Base-by-base conservation (phyloP, 2,888 invertebrate genomes). In the Polymixis flavicincta region DNA sequence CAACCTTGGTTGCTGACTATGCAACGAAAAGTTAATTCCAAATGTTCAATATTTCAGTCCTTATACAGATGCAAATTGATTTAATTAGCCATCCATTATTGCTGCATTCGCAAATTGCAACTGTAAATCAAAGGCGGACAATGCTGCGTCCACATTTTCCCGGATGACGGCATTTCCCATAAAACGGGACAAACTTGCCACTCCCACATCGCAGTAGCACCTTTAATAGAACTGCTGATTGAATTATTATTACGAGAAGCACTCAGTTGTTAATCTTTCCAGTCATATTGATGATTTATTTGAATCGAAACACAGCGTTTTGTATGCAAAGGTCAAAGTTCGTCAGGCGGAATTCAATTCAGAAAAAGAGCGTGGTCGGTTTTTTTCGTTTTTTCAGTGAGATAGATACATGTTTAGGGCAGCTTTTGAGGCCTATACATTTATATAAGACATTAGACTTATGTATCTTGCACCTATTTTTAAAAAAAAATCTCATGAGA, bases 311-410 rank as follows among this genome's bases (percentile, higher is more conserved):
- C 5, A 65, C 59, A 60, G 64, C 69, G 65, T 65, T 79, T 79
- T 68, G 11, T 65, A 57, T 28, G 64, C n/a, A 83, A 64, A 83
- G 80, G 78, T 83, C 71, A 80, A 78, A 80, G 83, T 67, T 78
- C 67, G 32, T 19, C 28, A 17, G 28, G 50, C 25, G 3, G 25
- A 60, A 60, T 55, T 66, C n/a, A 67, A 57, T 71, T 64, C 63
- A 60, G 55, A 52, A 83, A 68, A 64, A 78, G 28, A 52, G 52
- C 19, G 19, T 54, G 14, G 52, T 28, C 17, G 19, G 14, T n/a
- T 55, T 72, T 71, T 70, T 32, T 1, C 13, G 0, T 9, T 28
- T 28, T 64, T 61, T 45, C 32, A 1, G 25, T n/a, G 11, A 28
- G 17, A 57, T 25, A 19, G 5, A 52, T 66, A 66, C 7, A 52